phyloP scores from a whole-genome alignment of 2,797 vertebrate genomes.

The Acrocephalus scirpaceus region DNA sequence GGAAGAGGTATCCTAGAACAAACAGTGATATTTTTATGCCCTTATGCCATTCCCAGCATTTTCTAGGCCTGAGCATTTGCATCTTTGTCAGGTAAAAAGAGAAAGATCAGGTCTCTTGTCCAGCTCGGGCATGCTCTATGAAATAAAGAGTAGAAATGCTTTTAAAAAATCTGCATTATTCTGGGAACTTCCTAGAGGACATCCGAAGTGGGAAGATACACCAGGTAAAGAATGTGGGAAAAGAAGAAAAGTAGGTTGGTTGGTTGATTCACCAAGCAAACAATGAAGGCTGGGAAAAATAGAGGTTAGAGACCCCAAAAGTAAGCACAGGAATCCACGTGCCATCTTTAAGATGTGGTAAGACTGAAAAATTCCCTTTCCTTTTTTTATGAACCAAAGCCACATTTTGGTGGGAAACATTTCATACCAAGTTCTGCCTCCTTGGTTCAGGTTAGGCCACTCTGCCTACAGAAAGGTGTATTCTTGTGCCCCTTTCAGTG shows the following conservation, averaged over 20 bases:
- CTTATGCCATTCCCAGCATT: background rate
- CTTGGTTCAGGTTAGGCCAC: background rate
- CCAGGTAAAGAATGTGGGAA: background rate
- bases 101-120: background rate
- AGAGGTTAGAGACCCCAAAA: background rate
- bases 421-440: background rate
- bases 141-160: background rate
- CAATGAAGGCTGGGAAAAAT: background rate
- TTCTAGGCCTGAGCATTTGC: background rate
- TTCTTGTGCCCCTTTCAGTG: background rate
- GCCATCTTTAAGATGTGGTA: background rate
- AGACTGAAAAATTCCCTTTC: background rate
- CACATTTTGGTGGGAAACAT: background rate
- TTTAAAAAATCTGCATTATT: background rate
- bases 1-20: background rate
- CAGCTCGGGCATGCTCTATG: background rate
- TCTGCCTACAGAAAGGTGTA: background rate
- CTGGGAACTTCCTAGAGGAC: background rate
- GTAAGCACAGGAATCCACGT: background rate
- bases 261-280: background rate
- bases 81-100: background rate
- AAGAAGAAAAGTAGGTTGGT: background rate
- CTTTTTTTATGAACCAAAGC: background rate
- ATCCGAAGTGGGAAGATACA: background rate
- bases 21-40: background rate